Evolutionary conservation across 2,888 invertebrate genomes (phyloP), one percentile per base, ranked within the genome.

Genomic region (Germaria angustata): DNA sequence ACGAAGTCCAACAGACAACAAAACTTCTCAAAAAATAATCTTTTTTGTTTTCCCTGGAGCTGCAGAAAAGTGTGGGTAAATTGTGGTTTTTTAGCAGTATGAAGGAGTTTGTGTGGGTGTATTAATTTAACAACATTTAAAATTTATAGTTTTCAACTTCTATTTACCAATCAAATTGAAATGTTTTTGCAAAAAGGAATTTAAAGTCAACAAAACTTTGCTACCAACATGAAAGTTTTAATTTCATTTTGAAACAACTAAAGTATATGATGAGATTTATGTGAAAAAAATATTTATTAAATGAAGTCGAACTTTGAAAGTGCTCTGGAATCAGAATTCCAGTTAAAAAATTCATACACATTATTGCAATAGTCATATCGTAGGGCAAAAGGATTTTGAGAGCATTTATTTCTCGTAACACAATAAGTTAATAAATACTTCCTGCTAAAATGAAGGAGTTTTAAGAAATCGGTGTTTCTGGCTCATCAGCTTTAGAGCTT

Each of bases 141-240:
- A 71, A 82, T 82, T 82, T 82, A 82, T 82, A 78, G 79, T 76
- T 82, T 82, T 79, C 79, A 82, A 76, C 79, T 82, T 71, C 66
- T 59, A 66, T 82, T 71, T 79, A 59, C 57, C 65, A 75, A 76
- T 66, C 71, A 66, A 66, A 71, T 59, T 75, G 75, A 76, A 79
- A 71, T 82, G 49, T 72, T 79, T 66, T 69, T 49, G 24, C 13
- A 44, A 73, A 41, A 44, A 28, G 0, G 9, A n/a, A n/a, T 55
- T 28, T 9, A 59, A 15, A 44, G 13, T 34, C 20, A 61, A 61
- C 17, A 65, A 34, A 75, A 71, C 32, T 51, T 66, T 82, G 36
- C 41, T 44, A 55, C 34, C 49, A 20, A 57, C 1, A 79, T 75
- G 53, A 69, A 71, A 71, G 28, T 76, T 82, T 82, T 76, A 82